Evolutionary conservation across 2,113 vertebrate species (phyloP).

Genomic region (Azemiops feae): DNA sequence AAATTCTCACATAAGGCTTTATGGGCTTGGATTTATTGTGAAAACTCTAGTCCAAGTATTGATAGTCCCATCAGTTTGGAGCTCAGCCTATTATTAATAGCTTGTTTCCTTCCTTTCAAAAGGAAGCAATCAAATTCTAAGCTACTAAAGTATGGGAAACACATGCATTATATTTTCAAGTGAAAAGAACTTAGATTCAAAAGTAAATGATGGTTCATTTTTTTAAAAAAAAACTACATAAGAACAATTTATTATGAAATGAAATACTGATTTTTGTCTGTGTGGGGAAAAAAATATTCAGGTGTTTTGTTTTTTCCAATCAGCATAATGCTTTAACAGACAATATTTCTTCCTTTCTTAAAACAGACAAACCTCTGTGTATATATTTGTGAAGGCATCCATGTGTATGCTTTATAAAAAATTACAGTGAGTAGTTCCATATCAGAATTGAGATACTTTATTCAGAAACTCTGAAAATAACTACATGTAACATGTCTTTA

Average conservation of each 20-base stretch:
- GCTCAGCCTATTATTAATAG: conserved; percentile 67
- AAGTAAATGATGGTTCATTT: conserved; percentile 33
- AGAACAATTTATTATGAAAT: conserved; percentile 27
- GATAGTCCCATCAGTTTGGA: conserved; percentile 69
- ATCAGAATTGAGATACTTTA: background rate
- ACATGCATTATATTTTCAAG: conserved; percentile 52
- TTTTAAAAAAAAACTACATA: conserved; percentile 27
- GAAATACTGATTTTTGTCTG: background rate
- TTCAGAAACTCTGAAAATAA: background rate
- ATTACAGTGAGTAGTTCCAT: background rate
- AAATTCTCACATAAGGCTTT: conserved; percentile 62
- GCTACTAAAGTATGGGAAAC: conserved; percentile 65
- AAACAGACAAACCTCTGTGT: background rate
- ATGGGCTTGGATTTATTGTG: conserved; percentile 65
- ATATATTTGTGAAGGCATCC: background rate
- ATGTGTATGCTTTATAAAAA: background rate
- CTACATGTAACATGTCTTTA: background rate
- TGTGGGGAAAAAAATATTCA: background rate
- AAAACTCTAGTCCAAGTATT: conserved; percentile 71
- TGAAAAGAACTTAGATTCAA: conserved; percentile 34
- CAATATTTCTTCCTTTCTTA: conserved; percentile 11
- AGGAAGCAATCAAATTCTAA: conserved; percentile 64
- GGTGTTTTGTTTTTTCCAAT: conserved; percentile 16
- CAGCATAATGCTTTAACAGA: background rate
- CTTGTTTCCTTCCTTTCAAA: conserved; percentile 66